A percentile compares a stretch with the other conserved stretches of the same genome.
Conservation (phyloP, 2,113 vertebrate genomes). For the Tachycineta bicolor region DNA sequence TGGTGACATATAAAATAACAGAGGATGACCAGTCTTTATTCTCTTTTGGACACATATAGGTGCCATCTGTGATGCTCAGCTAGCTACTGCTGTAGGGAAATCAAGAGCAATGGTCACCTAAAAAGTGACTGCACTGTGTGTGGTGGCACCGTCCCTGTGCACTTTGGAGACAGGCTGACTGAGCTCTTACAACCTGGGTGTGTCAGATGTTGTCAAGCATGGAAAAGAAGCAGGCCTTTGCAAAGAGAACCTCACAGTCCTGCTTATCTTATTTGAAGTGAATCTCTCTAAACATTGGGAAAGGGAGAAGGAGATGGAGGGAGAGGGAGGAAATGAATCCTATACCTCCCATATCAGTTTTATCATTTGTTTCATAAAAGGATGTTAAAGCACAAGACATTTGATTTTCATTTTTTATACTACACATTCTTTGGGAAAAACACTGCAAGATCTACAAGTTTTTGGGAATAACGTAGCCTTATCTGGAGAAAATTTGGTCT, state of each 20-base stretch:
- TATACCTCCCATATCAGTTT: not conserved
- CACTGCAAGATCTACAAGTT: not conserved
- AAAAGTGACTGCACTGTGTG: not conserved
- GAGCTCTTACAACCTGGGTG: not conserved
- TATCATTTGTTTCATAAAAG: not conserved
- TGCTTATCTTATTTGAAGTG: not conserved
- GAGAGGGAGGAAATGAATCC: not conserved
- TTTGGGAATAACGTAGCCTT: not conserved
- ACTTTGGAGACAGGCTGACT: not conserved
- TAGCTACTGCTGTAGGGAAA: not conserved
- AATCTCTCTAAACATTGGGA: not conserved
- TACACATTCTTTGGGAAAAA: not conserved
- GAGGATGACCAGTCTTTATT: not conserved
- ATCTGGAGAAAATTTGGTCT: not conserved
- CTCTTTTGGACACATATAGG: not conserved
- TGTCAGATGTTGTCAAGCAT: not conserved
- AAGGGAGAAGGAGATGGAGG: not conserved
- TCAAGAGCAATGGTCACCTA: not conserved
- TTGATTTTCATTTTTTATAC: not conserved
- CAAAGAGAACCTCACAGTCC: not conserved
- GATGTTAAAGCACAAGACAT: not conserved
- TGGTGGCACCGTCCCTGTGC: not conserved
- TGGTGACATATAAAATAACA: not conserved
- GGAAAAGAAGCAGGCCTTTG: not conserved
- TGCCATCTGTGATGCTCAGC: not conserved